Conservation (phyloP, 2,113 vertebrate species). For the Oophaga pumilio region DNA sequence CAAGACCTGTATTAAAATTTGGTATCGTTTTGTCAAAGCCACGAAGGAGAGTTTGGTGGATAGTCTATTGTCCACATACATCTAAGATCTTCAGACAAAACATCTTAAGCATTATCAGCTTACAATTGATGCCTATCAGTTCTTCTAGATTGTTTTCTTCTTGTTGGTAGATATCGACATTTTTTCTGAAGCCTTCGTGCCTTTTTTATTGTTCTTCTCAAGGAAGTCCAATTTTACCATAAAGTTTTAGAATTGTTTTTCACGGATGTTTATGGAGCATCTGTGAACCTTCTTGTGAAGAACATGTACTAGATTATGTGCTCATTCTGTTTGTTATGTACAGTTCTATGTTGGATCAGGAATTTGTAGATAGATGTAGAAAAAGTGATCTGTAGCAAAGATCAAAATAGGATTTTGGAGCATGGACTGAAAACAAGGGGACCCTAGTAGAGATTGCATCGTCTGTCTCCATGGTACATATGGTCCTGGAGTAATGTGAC, state of each 20-base stretch:
- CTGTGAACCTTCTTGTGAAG: background rate
- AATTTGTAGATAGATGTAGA: background rate
- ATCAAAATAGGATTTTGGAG: background rate
- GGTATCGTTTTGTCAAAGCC: too few relatives aligned
- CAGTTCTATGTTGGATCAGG: background rate
- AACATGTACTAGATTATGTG: background rate
- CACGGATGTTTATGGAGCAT: background rate
- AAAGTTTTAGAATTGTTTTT: too few relatives aligned
- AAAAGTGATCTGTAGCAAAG: background rate
- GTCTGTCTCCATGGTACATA: too few relatives aligned
- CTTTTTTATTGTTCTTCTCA: too few relatives aligned
- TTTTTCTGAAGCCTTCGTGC: background rate
- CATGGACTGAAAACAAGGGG: background rate
- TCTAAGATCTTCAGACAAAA: background rate
- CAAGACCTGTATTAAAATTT: too few relatives aligned
- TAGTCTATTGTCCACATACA: background rate
- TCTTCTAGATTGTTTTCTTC: background rate
- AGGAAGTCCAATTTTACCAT: background rate
- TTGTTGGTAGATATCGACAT: background rate
- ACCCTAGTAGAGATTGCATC: too few relatives aligned
- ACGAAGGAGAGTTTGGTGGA: background rate
- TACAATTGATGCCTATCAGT: background rate
- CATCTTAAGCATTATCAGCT: background rate
- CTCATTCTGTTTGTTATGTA: background rate
- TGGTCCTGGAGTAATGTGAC: too few relatives aligned